phyloP scores from a whole-genome alignment of 2,888 invertebrate genomes.

The Sinotaia quadrata region DNA sequence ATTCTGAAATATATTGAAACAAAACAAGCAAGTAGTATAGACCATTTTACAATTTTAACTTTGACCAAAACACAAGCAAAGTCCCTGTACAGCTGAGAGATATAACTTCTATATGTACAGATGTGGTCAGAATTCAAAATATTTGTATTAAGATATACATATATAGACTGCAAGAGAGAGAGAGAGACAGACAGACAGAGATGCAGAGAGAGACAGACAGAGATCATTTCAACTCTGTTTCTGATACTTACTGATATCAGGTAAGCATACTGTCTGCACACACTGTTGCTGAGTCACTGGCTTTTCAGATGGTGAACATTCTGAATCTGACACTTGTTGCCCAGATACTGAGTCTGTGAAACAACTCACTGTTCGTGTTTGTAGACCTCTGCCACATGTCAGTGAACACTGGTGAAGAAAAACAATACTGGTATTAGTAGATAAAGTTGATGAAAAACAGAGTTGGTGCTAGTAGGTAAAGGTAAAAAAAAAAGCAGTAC shows the following conservation, averaged over 20 bases:
- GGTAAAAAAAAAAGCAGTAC: no score
- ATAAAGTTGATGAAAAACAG: no score
- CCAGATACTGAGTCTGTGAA: slow-evolving; percentile 33
- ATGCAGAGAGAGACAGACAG: background rate
- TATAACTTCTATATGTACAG: no score
- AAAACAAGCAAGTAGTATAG: no score
- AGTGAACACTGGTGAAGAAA: slow-evolving; percentile 50
- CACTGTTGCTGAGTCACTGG: slow-evolving; percentile 46
- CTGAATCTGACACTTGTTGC: slow-evolving; percentile 35
- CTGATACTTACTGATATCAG: slow-evolving; percentile 51
- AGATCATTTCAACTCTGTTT: background rate
- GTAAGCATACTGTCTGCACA: slow-evolving; percentile 45
- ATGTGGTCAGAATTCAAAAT: no score
- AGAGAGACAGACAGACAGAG: slow-evolving; percentile 2
- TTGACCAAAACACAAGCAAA: no score
- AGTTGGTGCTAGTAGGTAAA: no score
- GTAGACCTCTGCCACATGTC: slow-evolving; percentile 51
- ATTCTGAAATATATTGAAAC: no score
- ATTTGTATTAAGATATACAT: background rate
- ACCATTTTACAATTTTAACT: no score
- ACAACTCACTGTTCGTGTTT: slow-evolving; percentile 48
- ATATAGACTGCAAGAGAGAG: background rate
- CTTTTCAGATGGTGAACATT: slow-evolving; percentile 41
- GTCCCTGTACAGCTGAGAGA: no score
- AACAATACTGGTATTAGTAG: no score